These are phyloP conservation scores for Cosmia trapezina DNA, from an alignment of 2,888 invertebrate species.

Conservation along the genomic window DNA sequence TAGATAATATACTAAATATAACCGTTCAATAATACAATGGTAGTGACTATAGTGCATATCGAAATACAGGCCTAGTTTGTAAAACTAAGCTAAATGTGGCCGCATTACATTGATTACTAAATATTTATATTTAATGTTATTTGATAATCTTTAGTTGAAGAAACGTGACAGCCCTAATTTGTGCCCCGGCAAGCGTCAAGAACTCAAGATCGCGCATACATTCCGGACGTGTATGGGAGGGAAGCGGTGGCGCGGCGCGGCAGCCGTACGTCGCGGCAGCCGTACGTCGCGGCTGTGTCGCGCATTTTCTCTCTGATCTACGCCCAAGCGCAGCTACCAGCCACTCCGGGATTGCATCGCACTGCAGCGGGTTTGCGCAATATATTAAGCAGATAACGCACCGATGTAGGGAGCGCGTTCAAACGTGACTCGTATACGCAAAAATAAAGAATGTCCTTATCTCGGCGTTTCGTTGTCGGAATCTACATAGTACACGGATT, in stretches of 20 bases:
- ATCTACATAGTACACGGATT: slow-evolving; percentile 46
- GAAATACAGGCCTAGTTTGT: neutral
- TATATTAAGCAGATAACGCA: slow-evolving; percentile 66
- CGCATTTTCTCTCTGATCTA: slow-evolving; percentile 69
- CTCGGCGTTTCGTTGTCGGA: slow-evolving; percentile 32
- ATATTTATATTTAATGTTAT: neutral
- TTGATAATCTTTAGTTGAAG: neutral
- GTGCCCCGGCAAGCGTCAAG: slow-evolving; percentile 23
- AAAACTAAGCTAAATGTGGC: neutral
- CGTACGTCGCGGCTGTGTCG: slow-evolving; percentile 9
- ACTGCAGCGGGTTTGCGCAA: slow-evolving; percentile 46
- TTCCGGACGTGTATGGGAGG: slow-evolving; percentile 24
- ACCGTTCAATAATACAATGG: neutral
- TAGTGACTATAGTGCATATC: neutral
- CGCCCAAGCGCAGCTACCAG: slow-evolving; percentile 63
- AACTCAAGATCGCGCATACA: slow-evolving; percentile 33
- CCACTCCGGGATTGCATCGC: slow-evolving; percentile 63
- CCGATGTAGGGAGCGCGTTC: slow-evolving; percentile 39
- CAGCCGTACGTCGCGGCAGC: neutral
- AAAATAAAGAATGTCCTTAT: slow-evolving; percentile 61
- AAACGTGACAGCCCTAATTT: slow-evolving; percentile 36
- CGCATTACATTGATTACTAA: neutral
- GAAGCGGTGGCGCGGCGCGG: neutral
- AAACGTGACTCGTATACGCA: slow-evolving; percentile 56
- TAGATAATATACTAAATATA: slow-evolving; percentile 34